Evolutionary conservation across 2,797 vertebrate genomes (phyloP).

Genomic region (Microctenopoma stevenorrisi): DNA sequence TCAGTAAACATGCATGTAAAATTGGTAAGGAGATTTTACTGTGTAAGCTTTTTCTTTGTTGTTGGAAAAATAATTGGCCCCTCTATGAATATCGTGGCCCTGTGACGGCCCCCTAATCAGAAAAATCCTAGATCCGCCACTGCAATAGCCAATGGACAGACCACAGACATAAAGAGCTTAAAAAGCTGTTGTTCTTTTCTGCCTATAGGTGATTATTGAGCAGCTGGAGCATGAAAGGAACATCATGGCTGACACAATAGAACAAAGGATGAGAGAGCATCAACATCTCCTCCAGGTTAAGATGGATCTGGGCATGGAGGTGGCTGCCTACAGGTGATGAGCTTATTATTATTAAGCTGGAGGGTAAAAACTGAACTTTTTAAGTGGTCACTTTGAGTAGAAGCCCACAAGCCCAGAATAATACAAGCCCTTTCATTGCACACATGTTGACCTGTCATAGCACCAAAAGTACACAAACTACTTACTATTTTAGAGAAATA

Average conservation of each 20-base stretch:
- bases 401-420: no score
- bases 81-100: no score
- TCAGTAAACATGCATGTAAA: no score
- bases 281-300: constrained; percentile 94
- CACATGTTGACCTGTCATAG: background rate
- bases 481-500: no score
- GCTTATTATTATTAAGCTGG: background rate
- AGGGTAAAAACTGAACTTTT: background rate
- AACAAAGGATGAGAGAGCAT: constrained; percentile 88
- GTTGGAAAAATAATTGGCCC: no score
- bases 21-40: no score
- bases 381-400: background rate
- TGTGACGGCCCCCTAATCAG: no score
- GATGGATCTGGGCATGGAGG: constrained; percentile 92
- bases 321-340: constrained; percentile 93
- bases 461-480: background rate
- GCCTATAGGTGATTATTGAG: constrained; percentile 85
- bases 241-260: constrained; percentile 84
- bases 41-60: no score
- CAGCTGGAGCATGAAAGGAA: constrained; percentile 90
- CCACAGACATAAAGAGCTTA: no score
- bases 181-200: constrained; percentile 38
- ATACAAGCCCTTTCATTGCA: background rate
- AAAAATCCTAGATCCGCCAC: no score
- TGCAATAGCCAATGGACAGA: background rate